Evolutionary conservation across 2,797 vertebrate genomes (phyloP), one percentile per base, ranked within the genome.

Genomic region (Sebastes variabilis): DNA sequence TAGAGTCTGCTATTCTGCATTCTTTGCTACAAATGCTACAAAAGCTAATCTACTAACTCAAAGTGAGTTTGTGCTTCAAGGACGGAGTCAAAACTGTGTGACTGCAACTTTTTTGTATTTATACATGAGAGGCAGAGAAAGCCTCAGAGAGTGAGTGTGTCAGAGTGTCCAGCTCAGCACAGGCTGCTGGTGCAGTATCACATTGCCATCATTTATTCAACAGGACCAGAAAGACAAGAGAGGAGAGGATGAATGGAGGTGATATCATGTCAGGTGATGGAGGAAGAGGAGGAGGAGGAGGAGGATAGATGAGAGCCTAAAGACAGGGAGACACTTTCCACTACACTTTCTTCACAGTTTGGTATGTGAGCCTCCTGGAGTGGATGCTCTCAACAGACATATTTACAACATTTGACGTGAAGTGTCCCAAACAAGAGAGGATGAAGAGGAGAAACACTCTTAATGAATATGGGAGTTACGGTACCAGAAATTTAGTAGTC

Each of bases 131-230:
- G 16, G 29, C 20, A n/a, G 24, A 42, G n/a, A 67, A 12, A 27
- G 55, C 5, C 1, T 8, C 7, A 2, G 13, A 11, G 54, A 11
- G 25, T 24, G 24, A 30, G 55, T 9, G 10, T 70, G 12, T 64
- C 42, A 76, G 25, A 2, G 27, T 42, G 83, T 74, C 83, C 72
- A 73, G n/a, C 65, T 84, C 77, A 75, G 82, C 73, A 69, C 64
- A 69, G 73, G 34, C 67, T 54, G 52, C 32, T 62, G 42, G 13
- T 49, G 67, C 55, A 70, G 72, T 56, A 75, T 92, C 89, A 83
- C 46, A 76, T 91, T 61, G 4, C 81, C 80, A 92, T 92, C 27
- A 92, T 87, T 93, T 88, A 92, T 93, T 93, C 75, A 94, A 59
- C 73, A 89, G 62, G 36, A 79, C 25, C 42, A 32, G 75, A 11